Base-by-base conservation (phyloP, 2,888 invertebrate species). In the Mayetiola destructor region DNA sequence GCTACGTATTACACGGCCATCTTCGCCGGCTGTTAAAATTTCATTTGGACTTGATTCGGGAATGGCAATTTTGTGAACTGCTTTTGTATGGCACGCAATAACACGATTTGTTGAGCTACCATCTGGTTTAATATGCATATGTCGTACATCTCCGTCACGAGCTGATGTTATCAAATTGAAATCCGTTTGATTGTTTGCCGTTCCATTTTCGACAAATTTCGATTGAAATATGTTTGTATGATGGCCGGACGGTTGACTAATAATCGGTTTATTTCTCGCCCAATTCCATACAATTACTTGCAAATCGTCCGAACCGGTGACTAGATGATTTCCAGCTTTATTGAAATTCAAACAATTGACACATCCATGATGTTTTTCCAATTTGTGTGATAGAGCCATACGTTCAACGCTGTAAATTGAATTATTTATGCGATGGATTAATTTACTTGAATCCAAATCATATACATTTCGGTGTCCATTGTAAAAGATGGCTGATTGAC, bases 271-370 rank as follows among this genome's bases (percentile, higher is more conserved):
- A 57, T 82, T 83, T 12, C 77, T 72, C 16, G 87, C 81, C 94
- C 94, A 95, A 68, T 95, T 86, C 95, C 95, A 95, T 10, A 96
- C 73, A 12, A 87, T 79, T 6, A 94, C 82, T 60, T 80, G 79
- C 55, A 84, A 80, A 74, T 96, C 95, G 73, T 96, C 95, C 0
- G 94, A 92, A 1, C 92, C 93, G 62, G 90, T 90, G 3, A 87
- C 90, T 60, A 95, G 72, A 48, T 88, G 75, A 42, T 82, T 70
- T 73, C 88, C 88, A 69, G 80, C 75, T 60, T 80, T 80, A 68
- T 93, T 93, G 71, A 95, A 95, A 73, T 90, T 85, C 58, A 95
- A 78, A 59, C 88, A 84, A 75, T 95, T 95, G 3, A 95, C 94
- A 75, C 94, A 94, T 60, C 93, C 93, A 64, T 75, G 77, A 70